A percentile compares a stretch with the other conserved stretches of the same genome.
Evolutionary conservation across 2,888 invertebrate species (phyloP).

Genomic region (Drosophila histrio): DNA sequence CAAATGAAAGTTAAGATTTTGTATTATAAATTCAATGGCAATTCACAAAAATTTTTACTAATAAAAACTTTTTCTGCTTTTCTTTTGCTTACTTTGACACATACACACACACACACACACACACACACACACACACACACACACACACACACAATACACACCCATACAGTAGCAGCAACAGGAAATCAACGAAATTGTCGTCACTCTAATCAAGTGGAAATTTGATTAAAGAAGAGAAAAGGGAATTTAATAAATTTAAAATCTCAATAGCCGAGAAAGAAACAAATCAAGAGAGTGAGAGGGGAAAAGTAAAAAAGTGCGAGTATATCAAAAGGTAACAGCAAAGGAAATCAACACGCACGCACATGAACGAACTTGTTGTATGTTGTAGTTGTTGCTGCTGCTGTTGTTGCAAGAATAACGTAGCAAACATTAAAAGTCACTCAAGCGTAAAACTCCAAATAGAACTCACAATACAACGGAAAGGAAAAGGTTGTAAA

Average conservation of each 20-base stretch:
- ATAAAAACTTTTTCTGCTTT: conserved; percentile 37
- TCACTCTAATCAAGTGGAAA: conserved; percentile 80
- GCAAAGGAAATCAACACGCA: conserved; percentile 72
- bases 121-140: neutral
- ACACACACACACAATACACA: too few relatives aligned
- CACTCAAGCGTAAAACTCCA: conserved; percentile 66
- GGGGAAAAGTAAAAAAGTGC: conserved; percentile 17
- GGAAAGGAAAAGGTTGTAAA: conserved; percentile 21
- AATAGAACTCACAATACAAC: conserved; percentile 25
- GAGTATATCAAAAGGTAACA: conserved; percentile 65
- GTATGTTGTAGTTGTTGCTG: conserved; percentile 19
- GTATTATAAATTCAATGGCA: neutral
- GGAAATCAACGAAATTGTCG: conserved; percentile 76
- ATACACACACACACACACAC: neutral
- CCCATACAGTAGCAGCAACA: conserved; percentile 43
- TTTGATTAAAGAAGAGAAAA: conserved; percentile 70
- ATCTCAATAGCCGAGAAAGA: conserved; percentile 45
- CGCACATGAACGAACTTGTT: conserved; percentile 69
- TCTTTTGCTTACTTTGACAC: conserved; percentile 2
- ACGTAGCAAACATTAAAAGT: conserved; percentile 72
- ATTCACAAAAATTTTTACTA: conserved; percentile 18
- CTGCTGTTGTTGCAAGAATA: conserved; percentile 12
- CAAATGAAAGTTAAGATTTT: neutral
- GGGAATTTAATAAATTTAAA: conserved; percentile 75
- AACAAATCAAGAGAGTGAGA: conserved; percentile 1